Base-by-base conservation (phyloP, 2,113 vertebrate species). In the western clawed frog (Xenopus tropicalis) region DNA sequence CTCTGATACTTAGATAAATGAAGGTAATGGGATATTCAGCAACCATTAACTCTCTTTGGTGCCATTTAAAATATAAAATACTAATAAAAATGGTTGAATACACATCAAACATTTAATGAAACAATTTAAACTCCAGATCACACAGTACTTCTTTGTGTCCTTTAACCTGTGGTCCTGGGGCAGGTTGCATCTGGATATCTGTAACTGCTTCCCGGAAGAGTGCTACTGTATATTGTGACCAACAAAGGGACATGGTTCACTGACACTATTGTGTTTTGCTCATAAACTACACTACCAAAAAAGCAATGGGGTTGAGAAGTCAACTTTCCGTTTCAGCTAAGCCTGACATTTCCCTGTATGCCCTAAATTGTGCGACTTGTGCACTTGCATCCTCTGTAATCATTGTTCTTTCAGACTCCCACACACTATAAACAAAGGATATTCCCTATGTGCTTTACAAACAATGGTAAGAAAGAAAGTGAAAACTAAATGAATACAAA, bases 391-490 rank as follows among this genome's bases (percentile, higher is more conserved):
- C 62, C 64, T 46, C 20, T 66, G 62, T 51, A 46, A 44, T 66
- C 21, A 14, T 48, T 48, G 64, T 21, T 46, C 64, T 66, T 20
- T 20, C 43, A 48, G 64, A 43, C 64, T 66, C 44, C 43, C 44
- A 66, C 20, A 46, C 43, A 14, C 8, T 48, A 22, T 66, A 66
- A 66, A 66, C 64, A 66, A 48, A 66, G 64, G 44, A 66, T 22
- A 66, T 51, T 51, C 42, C 42, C 44, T 48, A 43, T 48, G n/a
- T 43, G 62, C 29, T 37, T 37, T 20, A 19, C 37, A 65, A 14
- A 65, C 62, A 65, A 66, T 51, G 44, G 21, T 2, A 10, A 21
- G 42, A 66, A 51, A 66, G 64, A 66, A 66, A 66, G 64, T 66
- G 37, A 65, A 65, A 65, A 65, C 25, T 23, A 16, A 48, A 48